phyloP scores from a whole-genome alignment of 1,140 invertebrate genomes.

The Wiebesia pumilae region DNA sequence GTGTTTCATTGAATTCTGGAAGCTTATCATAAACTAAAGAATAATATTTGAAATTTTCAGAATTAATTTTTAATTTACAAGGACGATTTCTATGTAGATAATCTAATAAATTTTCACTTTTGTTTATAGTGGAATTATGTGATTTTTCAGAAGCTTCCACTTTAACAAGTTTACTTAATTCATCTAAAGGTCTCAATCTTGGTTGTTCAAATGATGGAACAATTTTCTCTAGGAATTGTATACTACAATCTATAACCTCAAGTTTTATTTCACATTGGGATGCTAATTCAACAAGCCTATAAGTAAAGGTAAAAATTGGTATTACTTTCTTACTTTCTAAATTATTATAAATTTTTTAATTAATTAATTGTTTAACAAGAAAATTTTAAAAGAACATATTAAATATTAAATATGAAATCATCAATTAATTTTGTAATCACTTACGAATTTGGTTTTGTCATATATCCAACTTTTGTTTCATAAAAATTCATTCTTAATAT shows the following conservation, averaged over 20 bases:
- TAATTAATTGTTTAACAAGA: neutral
- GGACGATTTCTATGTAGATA: slow-evolving; percentile 61
- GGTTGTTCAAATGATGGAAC: slow-evolving; percentile 60
- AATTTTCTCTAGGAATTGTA: slow-evolving; percentile 67
- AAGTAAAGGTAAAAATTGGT: slow-evolving; percentile 38
- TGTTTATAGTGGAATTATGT: neutral
- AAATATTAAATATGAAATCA: neutral
- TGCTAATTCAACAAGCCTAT: slow-evolving; percentile 62
- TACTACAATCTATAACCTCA: slow-evolving; percentile 58
- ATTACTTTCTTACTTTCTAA: neutral
- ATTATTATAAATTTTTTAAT: neutral
- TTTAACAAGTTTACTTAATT: slow-evolving; percentile 52
- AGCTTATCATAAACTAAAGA: slow-evolving; percentile 8
- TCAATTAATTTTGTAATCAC: slow-evolving; percentile 51
- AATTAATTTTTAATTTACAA: slow-evolving; percentile 59
- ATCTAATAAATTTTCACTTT: slow-evolving; percentile 60
- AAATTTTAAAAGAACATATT: neutral
- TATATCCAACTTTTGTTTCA: slow-evolving; percentile 65
- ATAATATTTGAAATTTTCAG: slow-evolving; percentile 57
- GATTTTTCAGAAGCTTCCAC: slow-evolving; percentile 48
- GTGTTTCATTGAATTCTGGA: neutral
- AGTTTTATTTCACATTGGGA: slow-evolving; percentile 60
- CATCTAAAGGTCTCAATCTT: slow-evolving; percentile 51
- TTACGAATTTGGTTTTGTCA: slow-evolving; percentile 65
- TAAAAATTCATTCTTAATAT: slow-evolving; percentile 63